Percentiles rank a stretch among this genome's conserved stretches.
phyloP scores from a whole-genome alignment of 2,888 invertebrate genomes.

The Xestia ashworthii region DNA sequence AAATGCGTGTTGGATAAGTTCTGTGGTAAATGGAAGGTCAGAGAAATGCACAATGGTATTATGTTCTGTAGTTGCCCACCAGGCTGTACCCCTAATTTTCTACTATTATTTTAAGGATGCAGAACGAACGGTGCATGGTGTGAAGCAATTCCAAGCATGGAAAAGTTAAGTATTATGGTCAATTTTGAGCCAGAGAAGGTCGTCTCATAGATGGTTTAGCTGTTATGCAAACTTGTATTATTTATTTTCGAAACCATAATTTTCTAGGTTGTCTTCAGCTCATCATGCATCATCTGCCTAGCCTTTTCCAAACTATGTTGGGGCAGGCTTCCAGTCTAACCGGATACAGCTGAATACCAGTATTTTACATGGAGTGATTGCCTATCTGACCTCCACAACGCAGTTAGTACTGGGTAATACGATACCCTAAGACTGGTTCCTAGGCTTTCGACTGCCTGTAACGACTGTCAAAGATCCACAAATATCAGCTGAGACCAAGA shows the following conservation, averaged over 20 bases:
- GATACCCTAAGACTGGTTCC: too few species aligned
- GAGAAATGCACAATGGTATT: not conserved
- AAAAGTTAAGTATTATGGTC: slow-evolving; percentile 16
- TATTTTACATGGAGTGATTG: not conserved
- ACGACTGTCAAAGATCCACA: too few species aligned
- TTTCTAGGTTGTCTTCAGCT: too few species aligned
- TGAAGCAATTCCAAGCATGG: too few species aligned
- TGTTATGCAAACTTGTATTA: not conserved
- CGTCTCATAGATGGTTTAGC: not conserved
- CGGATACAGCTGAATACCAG: not conserved
- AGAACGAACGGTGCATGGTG: too few species aligned
- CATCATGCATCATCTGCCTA: not conserved
- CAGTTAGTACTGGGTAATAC: not conserved
- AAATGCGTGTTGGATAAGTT: slow-evolving; percentile 10
- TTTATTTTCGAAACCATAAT: not conserved
- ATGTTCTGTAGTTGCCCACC: not conserved
- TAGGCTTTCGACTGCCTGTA: too few species aligned
- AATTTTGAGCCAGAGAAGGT: slow-evolving; percentile 41
- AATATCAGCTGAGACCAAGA: too few species aligned
- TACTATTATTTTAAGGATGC: too few species aligned
- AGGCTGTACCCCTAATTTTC: not conserved
- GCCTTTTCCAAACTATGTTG: not conserved
- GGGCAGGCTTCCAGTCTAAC: not conserved
- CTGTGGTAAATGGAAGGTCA: slow-evolving; percentile 12
- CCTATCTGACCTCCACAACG: not conserved